phyloP scores from a whole-genome alignment of 2,113 vertebrate genomes.

The Thinocorus orbignyianus region DNA sequence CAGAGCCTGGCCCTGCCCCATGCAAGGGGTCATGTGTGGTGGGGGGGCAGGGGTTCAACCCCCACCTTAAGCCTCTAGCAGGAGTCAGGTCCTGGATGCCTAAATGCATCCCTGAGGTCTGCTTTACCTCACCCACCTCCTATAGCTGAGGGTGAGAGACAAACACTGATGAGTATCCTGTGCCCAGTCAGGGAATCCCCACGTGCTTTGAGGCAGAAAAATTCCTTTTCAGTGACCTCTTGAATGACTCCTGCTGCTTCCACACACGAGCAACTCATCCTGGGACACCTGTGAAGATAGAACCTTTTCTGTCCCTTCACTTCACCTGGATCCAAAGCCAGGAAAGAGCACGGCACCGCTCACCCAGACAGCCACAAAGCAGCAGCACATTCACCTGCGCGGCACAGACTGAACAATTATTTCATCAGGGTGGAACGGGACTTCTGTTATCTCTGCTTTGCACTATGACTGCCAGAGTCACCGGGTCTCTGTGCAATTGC shows the following conservation, averaged over 20 bases:
- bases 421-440: not conserved
- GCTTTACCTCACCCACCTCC: rapidly evolving
- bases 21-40: rapidly evolving
- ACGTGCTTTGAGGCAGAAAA: not conserved
- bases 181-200: not conserved
- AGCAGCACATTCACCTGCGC: rapidly evolving
- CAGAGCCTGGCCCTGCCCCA: not conserved
- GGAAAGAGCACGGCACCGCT: not conserved
- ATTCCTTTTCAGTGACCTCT: not conserved
- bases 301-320: not conserved
- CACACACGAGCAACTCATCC: not conserved
- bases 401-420: not conserved
- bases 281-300: rapidly evolving
- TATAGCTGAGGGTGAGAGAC: rapidly evolving
- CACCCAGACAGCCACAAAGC: rapidly evolving
- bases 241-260: not conserved
- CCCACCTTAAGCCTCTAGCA: rapidly evolving
- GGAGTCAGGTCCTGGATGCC: not conserved
- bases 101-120: rapidly evolving
- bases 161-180: not conserved
- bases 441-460: not conserved
- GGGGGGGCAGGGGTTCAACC: not conserved
- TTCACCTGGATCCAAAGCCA: rapidly evolving
- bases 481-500: not conserved
- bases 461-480: not conserved